A percentile compares a stretch with the other conserved stretches of the same genome.
These are phyloP conservation scores for Equus przewalskii DNA, from an alignment of 2,113 vertebrate species.

Conservation along the genomic window DNA sequence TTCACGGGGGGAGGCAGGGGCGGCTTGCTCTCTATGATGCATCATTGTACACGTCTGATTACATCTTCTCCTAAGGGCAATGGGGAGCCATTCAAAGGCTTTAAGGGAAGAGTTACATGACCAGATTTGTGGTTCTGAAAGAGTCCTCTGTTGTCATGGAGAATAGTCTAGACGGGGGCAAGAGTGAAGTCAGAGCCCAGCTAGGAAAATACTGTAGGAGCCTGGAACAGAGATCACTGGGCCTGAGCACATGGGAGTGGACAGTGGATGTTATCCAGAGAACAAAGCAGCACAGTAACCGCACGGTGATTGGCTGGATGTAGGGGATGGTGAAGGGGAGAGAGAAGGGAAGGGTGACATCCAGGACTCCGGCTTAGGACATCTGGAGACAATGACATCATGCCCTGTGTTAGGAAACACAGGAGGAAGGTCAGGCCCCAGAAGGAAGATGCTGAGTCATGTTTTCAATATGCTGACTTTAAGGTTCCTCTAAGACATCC, in stretches of 20 bases:
- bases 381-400: neutral
- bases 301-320: neutral
- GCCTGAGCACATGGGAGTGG: neutral
- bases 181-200: neutral
- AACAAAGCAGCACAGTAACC: neutral
- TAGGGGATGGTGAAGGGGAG: rapidly evolving
- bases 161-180: neutral
- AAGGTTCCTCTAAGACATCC: neutral
- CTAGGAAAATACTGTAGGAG: neutral
- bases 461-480: neutral
- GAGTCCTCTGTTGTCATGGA: neutral
- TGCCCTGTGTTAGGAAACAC: neutral
- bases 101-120: neutral
- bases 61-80: neutral
- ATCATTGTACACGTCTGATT: neutral
- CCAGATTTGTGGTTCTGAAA: neutral
- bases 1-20: neutral
- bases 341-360: neutral
- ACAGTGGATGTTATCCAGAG: neutral
- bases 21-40: neutral
- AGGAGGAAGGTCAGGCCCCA: neutral
- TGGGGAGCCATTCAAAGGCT: neutral
- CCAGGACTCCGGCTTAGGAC: neutral
- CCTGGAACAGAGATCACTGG: neutral
- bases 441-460: neutral